Conservation (phyloP, 2,113 vertebrate species). For the Cavia porcellus region DNA sequence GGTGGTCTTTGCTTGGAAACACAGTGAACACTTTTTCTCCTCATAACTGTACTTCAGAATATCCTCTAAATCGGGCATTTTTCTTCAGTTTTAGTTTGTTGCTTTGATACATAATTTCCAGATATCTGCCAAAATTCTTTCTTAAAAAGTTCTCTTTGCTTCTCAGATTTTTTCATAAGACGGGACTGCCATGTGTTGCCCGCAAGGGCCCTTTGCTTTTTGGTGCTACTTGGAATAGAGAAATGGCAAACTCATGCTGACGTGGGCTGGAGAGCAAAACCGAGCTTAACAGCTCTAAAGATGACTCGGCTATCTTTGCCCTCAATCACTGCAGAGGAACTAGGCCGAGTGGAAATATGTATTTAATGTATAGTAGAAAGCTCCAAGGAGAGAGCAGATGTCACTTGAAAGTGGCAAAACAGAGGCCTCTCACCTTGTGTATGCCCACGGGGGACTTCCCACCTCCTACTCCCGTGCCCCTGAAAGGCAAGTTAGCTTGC, state of each 20-base stretch:
- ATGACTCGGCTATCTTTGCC: background rate
- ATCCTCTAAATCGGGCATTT: background rate
- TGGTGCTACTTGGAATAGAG: background rate
- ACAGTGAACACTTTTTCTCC: background rate
- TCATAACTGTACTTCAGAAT: background rate
- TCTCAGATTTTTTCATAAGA: background rate
- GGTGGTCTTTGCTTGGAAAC: background rate
- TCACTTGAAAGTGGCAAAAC: background rate
- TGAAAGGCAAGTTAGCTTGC: background rate
- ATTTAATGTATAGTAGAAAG: background rate
- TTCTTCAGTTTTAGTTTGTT: background rate
- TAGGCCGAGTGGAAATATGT: background rate
- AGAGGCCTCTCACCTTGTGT: background rate
- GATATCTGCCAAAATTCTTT: background rate
- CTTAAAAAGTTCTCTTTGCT: background rate
- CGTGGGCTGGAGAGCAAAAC: background rate
- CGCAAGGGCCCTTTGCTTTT: background rate
- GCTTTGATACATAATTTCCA: conserved; percentile 24
- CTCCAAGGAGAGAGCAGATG: background rate
- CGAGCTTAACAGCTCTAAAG: background rate
- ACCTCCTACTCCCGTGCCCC: background rate
- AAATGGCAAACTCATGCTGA: background rate
- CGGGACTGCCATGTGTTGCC: background rate
- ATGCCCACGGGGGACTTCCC: background rate
- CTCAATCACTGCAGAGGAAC: background rate